Conservation (phyloP, 2,113 vertebrate species). For the Apaloderma vittatum region DNA sequence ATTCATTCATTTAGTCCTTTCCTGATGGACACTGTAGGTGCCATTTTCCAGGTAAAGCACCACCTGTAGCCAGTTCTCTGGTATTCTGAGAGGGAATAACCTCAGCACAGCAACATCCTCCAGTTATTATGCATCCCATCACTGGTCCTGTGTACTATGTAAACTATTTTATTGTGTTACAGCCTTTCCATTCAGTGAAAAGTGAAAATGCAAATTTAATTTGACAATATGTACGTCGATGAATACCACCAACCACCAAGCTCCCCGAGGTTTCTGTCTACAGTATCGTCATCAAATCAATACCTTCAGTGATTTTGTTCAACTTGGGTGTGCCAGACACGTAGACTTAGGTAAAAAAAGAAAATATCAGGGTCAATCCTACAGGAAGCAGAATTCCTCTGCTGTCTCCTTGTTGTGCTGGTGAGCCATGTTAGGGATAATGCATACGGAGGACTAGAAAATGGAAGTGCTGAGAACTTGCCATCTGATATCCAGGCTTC, state of each 20-base stretch:
- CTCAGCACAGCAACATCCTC: not conserved
- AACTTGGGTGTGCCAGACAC: not conserved
- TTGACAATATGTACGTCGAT: not conserved
- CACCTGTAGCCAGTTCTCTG: not conserved
- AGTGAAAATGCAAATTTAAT: not conserved
- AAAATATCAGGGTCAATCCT: not conserved
- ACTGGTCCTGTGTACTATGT: not conserved
- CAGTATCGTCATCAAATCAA: not conserved
- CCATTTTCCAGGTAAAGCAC: not conserved
- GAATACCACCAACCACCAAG: not conserved
- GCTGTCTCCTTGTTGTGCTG: not conserved
- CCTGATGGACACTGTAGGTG: not conserved
- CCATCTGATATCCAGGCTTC: not conserved
- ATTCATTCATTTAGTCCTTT: not conserved
- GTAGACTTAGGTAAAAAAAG: not conserved
- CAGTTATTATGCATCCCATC: not conserved
- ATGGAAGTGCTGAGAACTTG: not conserved
- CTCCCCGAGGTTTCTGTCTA: not conserved
- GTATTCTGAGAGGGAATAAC: not conserved
- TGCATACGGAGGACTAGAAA: not conserved
- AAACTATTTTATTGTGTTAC: not conserved
- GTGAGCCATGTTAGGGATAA: rapidly evolving
- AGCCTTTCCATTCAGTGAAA: not conserved
- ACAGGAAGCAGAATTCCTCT: not conserved
- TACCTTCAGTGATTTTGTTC: not conserved